Conservation (phyloP, 2,888 invertebrate species). For the Lasioglossum lativentre region DNA sequence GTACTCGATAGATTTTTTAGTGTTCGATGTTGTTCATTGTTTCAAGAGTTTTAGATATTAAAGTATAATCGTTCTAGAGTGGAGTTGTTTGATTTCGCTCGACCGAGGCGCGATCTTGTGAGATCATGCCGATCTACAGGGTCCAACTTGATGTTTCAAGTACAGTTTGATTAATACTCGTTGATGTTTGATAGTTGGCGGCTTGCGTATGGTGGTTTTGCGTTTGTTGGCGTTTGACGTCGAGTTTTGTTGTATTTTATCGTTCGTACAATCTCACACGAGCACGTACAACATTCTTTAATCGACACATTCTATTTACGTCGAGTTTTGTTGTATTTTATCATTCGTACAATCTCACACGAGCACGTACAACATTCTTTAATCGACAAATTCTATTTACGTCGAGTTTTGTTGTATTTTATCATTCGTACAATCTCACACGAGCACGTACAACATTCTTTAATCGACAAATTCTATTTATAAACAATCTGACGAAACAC, state of each 20-base stretch:
- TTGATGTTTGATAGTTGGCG: not conserved
- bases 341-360: not conserved
- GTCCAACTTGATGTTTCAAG: conserved; percentile 3
- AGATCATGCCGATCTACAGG: not conserved
- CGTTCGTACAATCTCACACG: not conserved
- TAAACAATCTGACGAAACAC: not conserved
- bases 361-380: not conserved
- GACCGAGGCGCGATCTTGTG: not conserved
- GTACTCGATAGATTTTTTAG: not conserved
- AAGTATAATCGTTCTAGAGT: not conserved
- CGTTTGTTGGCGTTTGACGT: not conserved
- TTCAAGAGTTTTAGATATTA: not conserved
- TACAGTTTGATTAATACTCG: not conserved
- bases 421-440: not conserved
- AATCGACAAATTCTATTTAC: not conserved
- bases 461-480: not conserved
- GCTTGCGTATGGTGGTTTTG: not conserved
- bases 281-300: not conserved
- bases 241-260: not conserved
- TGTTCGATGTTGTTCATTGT: conserved; percentile 12
- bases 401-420: not conserved
- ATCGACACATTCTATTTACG: not conserved
- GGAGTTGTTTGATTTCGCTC: not conserved
- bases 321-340: not conserved
- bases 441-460: not conserved